These are phyloP conservation scores for Drosophila sulfurigaster DNA, from an alignment of 1,140 invertebrate genomes.

Conservation along the genomic window DNA sequence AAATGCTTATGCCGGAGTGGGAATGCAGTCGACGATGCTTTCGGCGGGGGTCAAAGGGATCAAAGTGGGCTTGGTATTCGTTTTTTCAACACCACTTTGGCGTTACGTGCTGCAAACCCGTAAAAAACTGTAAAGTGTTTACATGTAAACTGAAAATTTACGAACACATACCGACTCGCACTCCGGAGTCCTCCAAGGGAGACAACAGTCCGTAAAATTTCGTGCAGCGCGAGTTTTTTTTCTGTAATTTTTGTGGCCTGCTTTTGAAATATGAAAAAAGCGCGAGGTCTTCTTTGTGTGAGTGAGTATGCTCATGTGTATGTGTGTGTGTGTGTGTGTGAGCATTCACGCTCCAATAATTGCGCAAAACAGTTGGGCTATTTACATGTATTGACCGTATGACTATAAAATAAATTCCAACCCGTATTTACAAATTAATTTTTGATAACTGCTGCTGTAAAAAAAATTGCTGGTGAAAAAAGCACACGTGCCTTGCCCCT, in stretches of 20 bases:
- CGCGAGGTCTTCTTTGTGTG: conserved; percentile 36
- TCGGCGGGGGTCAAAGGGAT: neutral
- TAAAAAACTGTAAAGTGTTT: conserved; percentile 68
- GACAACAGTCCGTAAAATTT: conserved; percentile 44
- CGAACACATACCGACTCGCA: conserved; percentile 30
- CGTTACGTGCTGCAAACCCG: conserved; percentile 41
- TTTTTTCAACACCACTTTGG: conserved; percentile 49
- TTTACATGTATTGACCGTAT: conserved; percentile 55
- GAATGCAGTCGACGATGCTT: neutral
- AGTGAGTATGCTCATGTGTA: conserved; percentile 24
- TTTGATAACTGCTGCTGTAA: conserved; percentile 30
- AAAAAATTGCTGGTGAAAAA: conserved; percentile 24
- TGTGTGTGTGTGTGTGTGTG: conserved; percentile 31
- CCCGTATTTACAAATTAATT: conserved; percentile 52
- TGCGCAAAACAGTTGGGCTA: conserved; percentile 56
- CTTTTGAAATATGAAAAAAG: conserved; percentile 57
- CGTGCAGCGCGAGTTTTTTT: conserved; percentile 26
- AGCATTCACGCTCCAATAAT: conserved; percentile 71
- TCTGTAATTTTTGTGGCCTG: conserved; percentile 50
- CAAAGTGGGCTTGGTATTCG: conserved; percentile 31
- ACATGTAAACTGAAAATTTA: conserved; percentile 62
- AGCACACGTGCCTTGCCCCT: neutral
- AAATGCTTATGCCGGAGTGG: conserved; percentile 19
- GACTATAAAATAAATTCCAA: conserved; percentile 52
- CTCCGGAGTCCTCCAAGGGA: conserved; percentile 7